Conservation (phyloP, 2,888 invertebrate species). For the Dendrolimus houi region DNA sequence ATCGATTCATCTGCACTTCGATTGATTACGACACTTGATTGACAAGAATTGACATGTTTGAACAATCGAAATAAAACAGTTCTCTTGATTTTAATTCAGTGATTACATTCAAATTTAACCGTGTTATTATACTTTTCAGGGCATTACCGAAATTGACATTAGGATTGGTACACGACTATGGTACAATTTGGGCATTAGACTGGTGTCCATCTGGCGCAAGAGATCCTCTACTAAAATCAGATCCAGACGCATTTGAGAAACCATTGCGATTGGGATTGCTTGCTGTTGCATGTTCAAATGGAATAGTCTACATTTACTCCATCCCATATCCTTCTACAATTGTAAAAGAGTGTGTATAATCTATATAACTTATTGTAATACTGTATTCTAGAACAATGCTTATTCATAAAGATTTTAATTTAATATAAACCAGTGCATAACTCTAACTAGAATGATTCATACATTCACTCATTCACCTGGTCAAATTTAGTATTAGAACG, state of each 20-base stretch:
- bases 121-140: conserved; percentile 20
- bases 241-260: conserved; percentile 1
- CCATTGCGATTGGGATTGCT: conserved; percentile 78
- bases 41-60: no score
- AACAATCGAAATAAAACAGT: no score
- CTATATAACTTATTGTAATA: no score
- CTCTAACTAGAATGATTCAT: no score
- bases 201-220: conserved; percentile 88
- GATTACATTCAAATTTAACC: no score
- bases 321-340: conserved; percentile 66
- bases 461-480: no score
- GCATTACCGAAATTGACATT: conserved; percentile 57
- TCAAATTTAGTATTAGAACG: no score
- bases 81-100: no score
- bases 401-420: no score
- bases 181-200: conserved; percentile 81
- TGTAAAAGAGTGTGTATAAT: conserved; percentile 27
- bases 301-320: conserved; percentile 77
- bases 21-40: no score
- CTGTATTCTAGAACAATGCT: background rate
- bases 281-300: conserved; percentile 81
- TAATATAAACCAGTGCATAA: no score
- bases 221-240: conserved; percentile 28
- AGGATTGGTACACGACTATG: conserved; percentile 78
- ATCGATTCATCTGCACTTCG: no score